Base-by-base conservation (phyloP, 2,888 invertebrate genomes). In the Orthonychiurus folsomi region DNA sequence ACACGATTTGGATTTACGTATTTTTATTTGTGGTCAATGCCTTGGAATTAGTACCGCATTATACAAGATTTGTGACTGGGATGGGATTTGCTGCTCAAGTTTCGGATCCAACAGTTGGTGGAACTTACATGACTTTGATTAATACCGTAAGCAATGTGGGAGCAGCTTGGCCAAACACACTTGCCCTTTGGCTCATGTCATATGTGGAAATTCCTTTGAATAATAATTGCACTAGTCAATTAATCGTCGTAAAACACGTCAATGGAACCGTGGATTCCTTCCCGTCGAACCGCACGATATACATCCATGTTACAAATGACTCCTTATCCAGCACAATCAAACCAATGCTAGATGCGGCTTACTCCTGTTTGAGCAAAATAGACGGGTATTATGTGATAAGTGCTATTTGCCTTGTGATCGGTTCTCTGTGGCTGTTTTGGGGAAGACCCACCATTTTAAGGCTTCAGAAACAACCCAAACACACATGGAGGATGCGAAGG, bases 91-190 rank as follows among this genome's bases (percentile, higher is more conserved):
- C 60, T 21, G 60, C 60, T 5, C 52, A 60, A 28, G 37, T 60
- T 15, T 21, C 23, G 20, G 60, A 60, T 20, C 53, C 60, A 18
- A 53, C 52, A 21, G 53, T 60, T 28, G 60, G 60, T 25, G 60
- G 60, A 50, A 60, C 60, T n/a, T 60, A 60, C 53, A 60, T 60
- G 60, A 60, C 60, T 2, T 50, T 60, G 25, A 60, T 60, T 27
- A 60, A 60, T 27, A 60, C 60, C 2, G 24, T 60, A 3, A 60
- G 9, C 20, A 60, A 60, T 23, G 52, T 60, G 2, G 60, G 60
- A n/a, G 53, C 27, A 2, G 53, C 28, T 25, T 60, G 60, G 60
- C n/a, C 60, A 28, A 2, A 3, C 2, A 60, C 53, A 2, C 9
- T 60, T 2, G 60, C 60, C 2, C 60, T 60, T 2, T 3, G 5